These are phyloP conservation scores for Typhlichthys eigenmanni DNA, from an alignment of 2,797 vertebrate species.

Conservation along the genomic window DNA sequence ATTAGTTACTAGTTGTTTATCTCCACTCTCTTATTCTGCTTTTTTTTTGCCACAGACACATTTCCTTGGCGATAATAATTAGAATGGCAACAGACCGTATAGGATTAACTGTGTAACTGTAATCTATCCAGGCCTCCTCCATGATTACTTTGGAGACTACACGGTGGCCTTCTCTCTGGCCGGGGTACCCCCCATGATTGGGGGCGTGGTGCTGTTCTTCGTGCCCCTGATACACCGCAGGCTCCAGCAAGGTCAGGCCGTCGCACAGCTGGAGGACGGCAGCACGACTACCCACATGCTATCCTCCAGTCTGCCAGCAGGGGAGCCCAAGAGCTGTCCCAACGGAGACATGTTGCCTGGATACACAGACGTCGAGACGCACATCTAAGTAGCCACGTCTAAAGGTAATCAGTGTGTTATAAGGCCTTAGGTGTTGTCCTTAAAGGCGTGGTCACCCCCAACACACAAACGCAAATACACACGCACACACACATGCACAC, in stretches of 20 bases:
- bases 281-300: conserved; percentile 88
- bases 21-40: too few relatives aligned
- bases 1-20: too few relatives aligned
- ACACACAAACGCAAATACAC: too few relatives aligned
- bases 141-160: conserved; percentile 85
- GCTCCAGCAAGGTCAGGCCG: conserved; percentile 73
- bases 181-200: conserved; percentile 91
- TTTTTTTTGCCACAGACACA: too few relatives aligned
- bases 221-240: conserved; percentile 89
- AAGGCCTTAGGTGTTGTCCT: not conserved
- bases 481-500: too few relatives aligned
- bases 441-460: too few relatives aligned
- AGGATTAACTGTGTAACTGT: not conserved
- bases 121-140: conserved; percentile 83
- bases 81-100: not conserved
- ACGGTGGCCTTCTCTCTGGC: conserved; percentile 93
- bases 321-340: conserved; percentile 73
- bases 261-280: conserved; percentile 73
- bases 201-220: conserved; percentile 88
- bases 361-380: conserved; percentile 86
- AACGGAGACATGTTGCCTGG: conserved; percentile 94
- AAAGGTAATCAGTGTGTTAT: conserved; percentile 57
- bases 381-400: conserved; percentile 76
- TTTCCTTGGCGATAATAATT: too few relatives aligned
- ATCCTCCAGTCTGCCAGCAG: conserved; percentile 48